phyloP scores from a whole-genome alignment of 2,888 invertebrate genomes.

The Congeria kusceri region DNA sequence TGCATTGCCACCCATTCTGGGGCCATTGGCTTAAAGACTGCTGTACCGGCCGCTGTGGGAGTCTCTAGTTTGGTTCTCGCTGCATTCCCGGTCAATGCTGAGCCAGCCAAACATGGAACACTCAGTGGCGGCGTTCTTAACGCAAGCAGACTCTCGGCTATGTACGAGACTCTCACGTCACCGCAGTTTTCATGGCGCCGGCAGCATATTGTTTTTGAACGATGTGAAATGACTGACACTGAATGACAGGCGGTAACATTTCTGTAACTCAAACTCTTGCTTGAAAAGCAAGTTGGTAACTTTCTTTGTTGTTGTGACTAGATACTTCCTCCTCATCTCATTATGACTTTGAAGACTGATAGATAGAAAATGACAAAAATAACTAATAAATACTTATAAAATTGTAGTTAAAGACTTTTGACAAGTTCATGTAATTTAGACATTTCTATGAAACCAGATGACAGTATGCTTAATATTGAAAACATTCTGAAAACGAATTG shows the following conservation, averaged over 20 bases:
- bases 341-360: background rate
- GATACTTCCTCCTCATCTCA: constrained; percentile 7
- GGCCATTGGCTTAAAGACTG: no score
- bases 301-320: constrained; percentile 48
- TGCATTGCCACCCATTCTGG: background rate
- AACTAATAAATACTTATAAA: no score
- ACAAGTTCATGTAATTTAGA: no score
- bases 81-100: no score
- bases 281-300: constrained; percentile 43
- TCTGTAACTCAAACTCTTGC: constrained; percentile 2
- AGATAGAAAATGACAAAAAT: background rate
- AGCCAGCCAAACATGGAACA: constrained; percentile 41
- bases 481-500: no score
- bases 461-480: no score
- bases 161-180: constrained; percentile 43
- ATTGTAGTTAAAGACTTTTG: no score
- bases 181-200: constrained; percentile 36
- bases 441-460: no score
- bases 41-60: no score
- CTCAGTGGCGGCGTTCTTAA: constrained; percentile 29
- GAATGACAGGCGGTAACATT: constrained; percentile 21
- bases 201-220: constrained; percentile 9
- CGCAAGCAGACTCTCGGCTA: constrained; percentile 40
- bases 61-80: no score
- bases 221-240: background rate